Conservation (phyloP, 2,113 vertebrate species). For the Corythaeola cristata region DNA sequence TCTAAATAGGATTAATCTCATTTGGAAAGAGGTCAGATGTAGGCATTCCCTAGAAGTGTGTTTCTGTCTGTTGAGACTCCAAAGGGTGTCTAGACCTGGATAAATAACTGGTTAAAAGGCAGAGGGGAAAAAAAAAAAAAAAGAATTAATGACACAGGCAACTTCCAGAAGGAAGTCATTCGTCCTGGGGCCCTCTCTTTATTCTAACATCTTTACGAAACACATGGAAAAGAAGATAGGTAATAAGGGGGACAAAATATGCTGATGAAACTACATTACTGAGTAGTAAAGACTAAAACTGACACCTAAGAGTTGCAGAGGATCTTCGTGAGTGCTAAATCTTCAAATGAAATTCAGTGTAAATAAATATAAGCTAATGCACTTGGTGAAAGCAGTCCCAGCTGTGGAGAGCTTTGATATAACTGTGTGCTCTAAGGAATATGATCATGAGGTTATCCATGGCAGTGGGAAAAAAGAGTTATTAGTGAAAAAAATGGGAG, state of each 20-base stretch:
- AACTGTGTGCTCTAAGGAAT: accelerated
- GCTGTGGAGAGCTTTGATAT: background rate
- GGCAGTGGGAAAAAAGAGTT: background rate
- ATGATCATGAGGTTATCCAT: background rate
- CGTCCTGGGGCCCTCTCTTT: background rate
- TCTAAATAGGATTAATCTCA: background rate
- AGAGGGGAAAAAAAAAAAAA: background rate
- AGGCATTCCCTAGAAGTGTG: background rate
- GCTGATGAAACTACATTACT: background rate
- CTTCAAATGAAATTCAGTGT: background rate
- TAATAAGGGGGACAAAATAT: background rate
- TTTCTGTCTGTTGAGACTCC: background rate
- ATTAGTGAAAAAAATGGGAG: background rate
- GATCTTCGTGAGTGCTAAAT: background rate
- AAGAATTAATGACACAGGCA: background rate
- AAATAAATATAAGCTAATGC: background rate
- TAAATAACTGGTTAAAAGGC: background rate
- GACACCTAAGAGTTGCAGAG: background rate
- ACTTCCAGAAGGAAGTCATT: background rate
- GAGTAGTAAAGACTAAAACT: background rate
- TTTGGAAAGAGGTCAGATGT: background rate
- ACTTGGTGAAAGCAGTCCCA: background rate
- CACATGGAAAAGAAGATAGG: background rate
- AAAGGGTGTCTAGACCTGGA: background rate
- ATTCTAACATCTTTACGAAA: background rate